Conservation (phyloP, 2,797 vertebrate species). For the Channa striata region DNA sequence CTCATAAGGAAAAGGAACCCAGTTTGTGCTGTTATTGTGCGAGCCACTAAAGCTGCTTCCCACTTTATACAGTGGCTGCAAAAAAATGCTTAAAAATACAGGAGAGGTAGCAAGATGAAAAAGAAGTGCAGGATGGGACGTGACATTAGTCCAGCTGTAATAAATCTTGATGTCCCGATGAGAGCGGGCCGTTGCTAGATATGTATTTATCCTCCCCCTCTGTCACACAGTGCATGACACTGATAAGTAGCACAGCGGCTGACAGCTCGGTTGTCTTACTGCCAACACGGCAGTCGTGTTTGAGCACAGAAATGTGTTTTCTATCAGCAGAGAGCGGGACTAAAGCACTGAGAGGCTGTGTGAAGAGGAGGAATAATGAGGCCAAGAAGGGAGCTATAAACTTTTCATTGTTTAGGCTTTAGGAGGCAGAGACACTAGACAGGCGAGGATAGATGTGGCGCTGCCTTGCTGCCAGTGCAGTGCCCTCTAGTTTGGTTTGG, state of each 20-base stretch:
- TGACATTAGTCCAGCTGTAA: conserved; percentile 41
- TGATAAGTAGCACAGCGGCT: conserved; percentile 41
- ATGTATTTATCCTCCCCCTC: conserved; percentile 41
- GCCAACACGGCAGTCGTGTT: conserved; percentile 53
- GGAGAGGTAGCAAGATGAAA: conserved; percentile 43
- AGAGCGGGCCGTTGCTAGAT: conserved; percentile 40
- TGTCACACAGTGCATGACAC: conserved; percentile 41
- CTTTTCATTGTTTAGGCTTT: conserved; percentile 71
- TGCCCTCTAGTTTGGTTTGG: conserved; percentile 44
- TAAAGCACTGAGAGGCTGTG: conserved; percentile 47
- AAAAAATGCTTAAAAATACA: conserved; percentile 62
- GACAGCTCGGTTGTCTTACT: conserved; percentile 49
- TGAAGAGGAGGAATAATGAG: conserved; percentile 62
- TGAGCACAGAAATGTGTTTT: conserved; percentile 76
- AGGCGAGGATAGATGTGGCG: conserved; percentile 53
- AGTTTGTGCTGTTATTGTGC: conserved; percentile 25
- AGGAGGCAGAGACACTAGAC: conserved; percentile 58
- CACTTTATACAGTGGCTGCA: conserved; percentile 55
- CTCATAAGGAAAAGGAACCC: conserved; percentile 33
- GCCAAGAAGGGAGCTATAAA: conserved; percentile 76
- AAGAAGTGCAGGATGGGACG: conserved; percentile 39
- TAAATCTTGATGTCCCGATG: conserved; percentile 62
- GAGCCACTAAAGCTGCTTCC: conserved; percentile 54
- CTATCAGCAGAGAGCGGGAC: conserved; percentile 65
- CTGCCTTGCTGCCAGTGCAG: conserved; percentile 43